These are phyloP conservation scores for Lithobates pipiens DNA, from an alignment of 2,797 vertebrate genomes.

Conservation along the genomic window DNA sequence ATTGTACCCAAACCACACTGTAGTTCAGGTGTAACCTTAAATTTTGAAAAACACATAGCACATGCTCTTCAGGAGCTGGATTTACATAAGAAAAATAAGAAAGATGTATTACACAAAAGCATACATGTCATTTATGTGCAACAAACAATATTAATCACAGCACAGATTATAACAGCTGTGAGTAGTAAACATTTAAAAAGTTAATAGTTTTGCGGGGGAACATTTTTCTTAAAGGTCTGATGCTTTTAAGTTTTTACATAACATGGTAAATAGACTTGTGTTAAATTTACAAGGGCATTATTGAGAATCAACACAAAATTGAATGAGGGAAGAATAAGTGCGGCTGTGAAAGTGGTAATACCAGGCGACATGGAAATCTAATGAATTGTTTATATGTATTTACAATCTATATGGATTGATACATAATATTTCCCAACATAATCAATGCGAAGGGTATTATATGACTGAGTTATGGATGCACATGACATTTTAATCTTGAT, in stretches of 20 bases:
- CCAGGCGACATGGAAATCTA: conserved; percentile 9
- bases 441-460: conserved; percentile 39
- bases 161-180: neutral
- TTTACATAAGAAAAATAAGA: no score
- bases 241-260: conserved; percentile 1
- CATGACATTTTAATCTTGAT: conserved; percentile 37
- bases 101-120: no score
- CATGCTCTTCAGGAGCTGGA: no score
- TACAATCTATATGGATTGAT: conserved; percentile 47
- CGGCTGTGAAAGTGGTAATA: neutral
- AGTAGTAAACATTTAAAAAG: conserved; percentile 28
- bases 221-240: conserved; percentile 4
- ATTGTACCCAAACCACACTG: no score
- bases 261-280: conserved; percentile 7
- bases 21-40: no score
- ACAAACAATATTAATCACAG: neutral
- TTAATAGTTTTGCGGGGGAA: conserved; percentile 24
- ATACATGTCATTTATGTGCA: neutral
- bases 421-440: conserved; percentile 43
- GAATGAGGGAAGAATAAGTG: conserved; percentile 4
- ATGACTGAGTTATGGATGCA: conserved; percentile 36
- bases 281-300: conserved; percentile 23
- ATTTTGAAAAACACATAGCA: no score
- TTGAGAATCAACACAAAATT: conserved; percentile 23
- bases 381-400: conserved; percentile 41